These are phyloP conservation scores for Coregonus sp. DNA, from an alignment of 2,797 vertebrate species.

Conservation along the genomic window DNA sequence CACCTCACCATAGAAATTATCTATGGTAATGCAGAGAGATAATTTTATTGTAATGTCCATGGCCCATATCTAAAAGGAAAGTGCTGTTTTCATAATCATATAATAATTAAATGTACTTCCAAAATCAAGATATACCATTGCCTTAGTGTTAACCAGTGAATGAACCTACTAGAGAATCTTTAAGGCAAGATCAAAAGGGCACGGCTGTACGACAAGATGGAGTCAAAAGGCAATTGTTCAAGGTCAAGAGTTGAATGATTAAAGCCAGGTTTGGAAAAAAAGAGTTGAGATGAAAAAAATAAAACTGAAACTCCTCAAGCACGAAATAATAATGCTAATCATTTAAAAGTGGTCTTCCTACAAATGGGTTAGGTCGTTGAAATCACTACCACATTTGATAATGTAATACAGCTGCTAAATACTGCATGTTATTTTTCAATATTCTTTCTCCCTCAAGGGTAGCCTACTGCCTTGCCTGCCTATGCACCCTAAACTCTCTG, in stretches of 20 bases:
- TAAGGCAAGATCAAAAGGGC: slow-evolving; percentile 20
- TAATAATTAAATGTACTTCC: no score
- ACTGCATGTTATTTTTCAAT: slow-evolving; percentile 1
- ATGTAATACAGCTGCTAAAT: slow-evolving; percentile 7
- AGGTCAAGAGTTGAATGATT: slow-evolving; percentile 44
- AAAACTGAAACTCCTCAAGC: slow-evolving; percentile 32
- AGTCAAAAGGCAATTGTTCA: slow-evolving; percentile 43
- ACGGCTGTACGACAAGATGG: slow-evolving; percentile 17
- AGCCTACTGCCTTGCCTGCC: slow-evolving; percentile 28
- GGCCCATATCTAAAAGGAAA: neutral
- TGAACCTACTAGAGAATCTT: neutral
- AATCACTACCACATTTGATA: slow-evolving; percentile 13
- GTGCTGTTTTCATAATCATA: neutral
- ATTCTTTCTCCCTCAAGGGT: neutral
- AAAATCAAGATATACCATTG: neutral
- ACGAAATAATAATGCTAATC: slow-evolving; percentile 39
- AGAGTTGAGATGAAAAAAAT: slow-evolving; percentile 32
- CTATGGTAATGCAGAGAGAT: neutral
- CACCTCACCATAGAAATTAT: no score
- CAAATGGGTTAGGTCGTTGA: slow-evolving; percentile 17
- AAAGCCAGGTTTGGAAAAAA: slow-evolving; percentile 28
- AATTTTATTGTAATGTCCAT: neutral
- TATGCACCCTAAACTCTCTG: slow-evolving; percentile 23
- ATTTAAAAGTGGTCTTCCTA: slow-evolving; percentile 36
- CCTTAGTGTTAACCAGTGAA: slow-evolving; percentile 3